phyloP scores from a whole-genome alignment of 2,797 vertebrate species.

The Agapornis canus region DNA sequence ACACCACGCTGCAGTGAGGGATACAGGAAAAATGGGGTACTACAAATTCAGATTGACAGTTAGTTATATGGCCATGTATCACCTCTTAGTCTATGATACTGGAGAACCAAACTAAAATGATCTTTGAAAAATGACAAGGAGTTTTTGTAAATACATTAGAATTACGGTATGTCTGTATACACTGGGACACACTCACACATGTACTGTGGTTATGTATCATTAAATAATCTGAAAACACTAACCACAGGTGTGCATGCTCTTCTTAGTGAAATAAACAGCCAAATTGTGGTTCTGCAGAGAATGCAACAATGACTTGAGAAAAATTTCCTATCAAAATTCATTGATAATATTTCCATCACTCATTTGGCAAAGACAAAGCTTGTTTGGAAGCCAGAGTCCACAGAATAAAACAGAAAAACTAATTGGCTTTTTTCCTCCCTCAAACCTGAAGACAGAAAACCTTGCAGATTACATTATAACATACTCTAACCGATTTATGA shows the following conservation, averaged over 20 bases:
- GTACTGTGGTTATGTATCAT: background rate
- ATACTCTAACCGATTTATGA: background rate
- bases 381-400: background rate
- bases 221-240: background rate
- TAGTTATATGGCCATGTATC: background rate
- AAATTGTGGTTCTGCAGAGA: background rate
- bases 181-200: accelerated
- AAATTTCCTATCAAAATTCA: background rate
- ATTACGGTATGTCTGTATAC: background rate
- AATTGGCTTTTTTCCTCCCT: background rate
- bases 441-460: background rate
- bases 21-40: background rate
- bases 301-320: background rate
- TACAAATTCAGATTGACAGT: background rate
- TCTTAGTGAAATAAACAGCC: background rate
- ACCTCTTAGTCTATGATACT: background rate
- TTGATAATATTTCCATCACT: background rate
- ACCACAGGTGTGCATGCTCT: accelerated
- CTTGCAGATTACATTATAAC: background rate
- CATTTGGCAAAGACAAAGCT: background rate
- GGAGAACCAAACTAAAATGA: background rate
- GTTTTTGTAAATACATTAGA: background rate
- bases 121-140: background rate
- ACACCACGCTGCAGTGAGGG: background rate
- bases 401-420: background rate